Evolutionary conservation across 2,888 invertebrate species (phyloP), one percentile per base, ranked within the genome.

Genomic region (Drosophila imparisetae): DNA sequence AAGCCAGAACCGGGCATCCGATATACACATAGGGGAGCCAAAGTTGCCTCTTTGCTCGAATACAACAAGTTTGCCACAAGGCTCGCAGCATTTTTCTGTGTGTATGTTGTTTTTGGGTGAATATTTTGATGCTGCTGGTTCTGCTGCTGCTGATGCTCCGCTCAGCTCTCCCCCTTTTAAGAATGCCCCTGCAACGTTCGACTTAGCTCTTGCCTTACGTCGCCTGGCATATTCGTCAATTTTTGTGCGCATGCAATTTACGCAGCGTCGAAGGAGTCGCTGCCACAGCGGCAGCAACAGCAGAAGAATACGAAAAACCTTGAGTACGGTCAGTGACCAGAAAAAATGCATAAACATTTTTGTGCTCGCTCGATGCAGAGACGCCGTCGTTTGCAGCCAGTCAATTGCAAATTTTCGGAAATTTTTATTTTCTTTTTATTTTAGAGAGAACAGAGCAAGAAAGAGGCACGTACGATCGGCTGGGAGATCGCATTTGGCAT

Each of bases 291-390:
- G 54, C 82, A 36, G 42, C 63, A 11, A 54, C 61, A 68, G 68
- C 74, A 72, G 81, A 82, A 90, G 86, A 91, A 90, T 89, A 89
- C 91, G 82, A 89, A 92, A 91, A 92, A 91, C 91, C 91, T 91
- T 91, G 91, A 91, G 92, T 90, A 90, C 91, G 91, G 92, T 91
- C 92, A 91, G 91, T 92, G 91, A 92, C 91, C 91, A 91, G 78
- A 90, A 91, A 83, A 91, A 84, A 91, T 87, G 85, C 88, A 89
- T 85, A 90, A 91, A 90, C 91, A 91, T 91, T 91, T 90, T 88
- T 90, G 85, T 87, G 80, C 81, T 81, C 84, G 75, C 66, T 78
- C 69, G 66, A 59, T 58, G 68, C 55, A 55, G 52, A 62, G 57
- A 54, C 72, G 66, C 40, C 65, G 70, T 58, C 66, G 63, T 58